Evolutionary conservation across 1,140 invertebrate genomes (phyloP), one percentile per base, ranked within the genome.

Genomic region (Diachasmimorpha longicaudata): DNA sequence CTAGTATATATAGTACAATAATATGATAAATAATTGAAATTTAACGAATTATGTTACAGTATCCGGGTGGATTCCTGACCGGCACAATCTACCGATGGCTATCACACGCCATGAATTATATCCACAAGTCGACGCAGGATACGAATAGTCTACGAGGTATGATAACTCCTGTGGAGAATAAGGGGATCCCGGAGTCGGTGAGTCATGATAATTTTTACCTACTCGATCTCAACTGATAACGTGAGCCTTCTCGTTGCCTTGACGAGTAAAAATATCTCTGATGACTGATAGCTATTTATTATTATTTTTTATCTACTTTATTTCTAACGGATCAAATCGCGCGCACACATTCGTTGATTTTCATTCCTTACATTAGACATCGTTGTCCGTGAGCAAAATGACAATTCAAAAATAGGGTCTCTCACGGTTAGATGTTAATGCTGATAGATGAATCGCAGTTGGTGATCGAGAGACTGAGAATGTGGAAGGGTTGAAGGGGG

Each of bases 401-500:
- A 75, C 44, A 70, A 75, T 44, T 36, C 66, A 25, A 63, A 70
- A 36, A 46, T 66, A 9, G 23, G 72, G 79, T 3, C 44, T 83
- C 80, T 77, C 82, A 82, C 79, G 80, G 78, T 69, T 79, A 73
- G 48, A 75, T 37, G 79, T 79, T 85, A 85, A 85, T 85, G 80
- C 81, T 85, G 84, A 85, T 82, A 82, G 84, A 85, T 85, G 84
- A 82, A 77, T 78, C 77, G 75, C 66, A 73, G 23, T 80, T 78
- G 76, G 81, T 75, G 66, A 31, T 25, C 42, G 52, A 52, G 48
- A 19, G 48, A 9, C n/a, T 2, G 14, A n/a, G 70, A 58, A 78
- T 48, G 25, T 44, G 37, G 31, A 48, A n/a, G 77, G 70, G 76
- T 48, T 67, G 77, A 80, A 70, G 76, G 23, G 77, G 75, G 74